Evolutionary conservation across 2,888 invertebrate genomes (phyloP).

Genomic region (Chydorus sphaericus): DNA sequence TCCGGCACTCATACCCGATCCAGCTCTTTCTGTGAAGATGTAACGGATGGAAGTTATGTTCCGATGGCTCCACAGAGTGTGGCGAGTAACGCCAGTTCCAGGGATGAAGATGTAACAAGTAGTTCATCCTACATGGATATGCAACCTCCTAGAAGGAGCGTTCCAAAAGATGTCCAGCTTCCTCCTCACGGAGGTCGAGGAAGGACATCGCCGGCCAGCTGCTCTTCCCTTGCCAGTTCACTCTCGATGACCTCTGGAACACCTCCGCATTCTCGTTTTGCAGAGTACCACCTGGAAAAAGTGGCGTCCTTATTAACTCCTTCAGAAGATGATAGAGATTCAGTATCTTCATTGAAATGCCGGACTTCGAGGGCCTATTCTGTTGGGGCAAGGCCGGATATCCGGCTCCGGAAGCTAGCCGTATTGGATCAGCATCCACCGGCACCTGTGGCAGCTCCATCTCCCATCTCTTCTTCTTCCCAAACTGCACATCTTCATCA

Average conservation of each 20-base stretch:
- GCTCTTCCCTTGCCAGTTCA: slow-evolving; percentile 38
- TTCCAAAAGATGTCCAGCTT: slow-evolving; percentile 9
- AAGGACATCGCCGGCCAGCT: slow-evolving; percentile 38
- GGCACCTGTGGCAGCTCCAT: neutral
- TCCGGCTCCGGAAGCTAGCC: neutral
- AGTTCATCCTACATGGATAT: slow-evolving; percentile 41
- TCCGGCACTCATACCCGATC: slow-evolving; percentile 44
- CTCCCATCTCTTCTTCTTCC: neutral
- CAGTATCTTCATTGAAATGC: slow-evolving; percentile 31
- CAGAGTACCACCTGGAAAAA: slow-evolving; percentile 66
- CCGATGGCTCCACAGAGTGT: slow-evolving; percentile 44
- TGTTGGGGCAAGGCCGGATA: slow-evolving; percentile 64
- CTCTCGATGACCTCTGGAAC: slow-evolving; percentile 65
- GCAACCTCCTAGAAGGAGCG: slow-evolving; percentile 32
- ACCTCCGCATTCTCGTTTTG: slow-evolving; percentile 59
- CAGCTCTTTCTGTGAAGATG: slow-evolving; percentile 42
- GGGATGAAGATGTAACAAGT: slow-evolving; percentile 23
- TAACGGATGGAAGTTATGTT: slow-evolving; percentile 37
- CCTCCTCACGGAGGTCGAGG: slow-evolving; percentile 2
- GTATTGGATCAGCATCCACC: neutral
- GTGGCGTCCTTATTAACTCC: slow-evolving; percentile 55
- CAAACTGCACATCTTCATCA: neutral
- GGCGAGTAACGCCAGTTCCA: slow-evolving; percentile 26
- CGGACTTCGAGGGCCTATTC: slow-evolving; percentile 66
- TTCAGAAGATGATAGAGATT: slow-evolving; percentile 45